Percentiles rank a stretch among this genome's conserved stretches.
Evolutionary conservation across 2,113 vertebrate species (phyloP).

Genomic region (Peromyscus leucopus): DNA sequence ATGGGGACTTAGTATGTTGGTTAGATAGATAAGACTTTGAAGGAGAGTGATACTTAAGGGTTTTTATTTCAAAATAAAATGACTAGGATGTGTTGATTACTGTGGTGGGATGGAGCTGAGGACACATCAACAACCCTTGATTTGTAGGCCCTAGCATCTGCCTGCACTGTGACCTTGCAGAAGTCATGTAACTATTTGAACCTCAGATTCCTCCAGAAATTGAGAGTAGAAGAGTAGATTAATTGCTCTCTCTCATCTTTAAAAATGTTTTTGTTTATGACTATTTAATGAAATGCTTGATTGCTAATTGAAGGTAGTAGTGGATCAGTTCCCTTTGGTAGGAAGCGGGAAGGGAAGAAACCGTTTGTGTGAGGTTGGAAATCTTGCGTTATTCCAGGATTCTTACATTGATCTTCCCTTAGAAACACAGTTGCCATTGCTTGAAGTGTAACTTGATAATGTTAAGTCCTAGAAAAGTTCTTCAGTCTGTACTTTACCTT

Average conservation of each 20-base stretch:
- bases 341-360: slow-evolving; percentile 32
- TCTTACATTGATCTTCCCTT: slow-evolving; percentile 69
- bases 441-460: slow-evolving; percentile 63
- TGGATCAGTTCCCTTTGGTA: slow-evolving; percentile 55
- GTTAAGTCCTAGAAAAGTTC: slow-evolving; percentile 44
- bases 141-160: background rate
- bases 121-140: background rate
- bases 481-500: slow-evolving; percentile 30
- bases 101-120: background rate
- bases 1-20: background rate
- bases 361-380: slow-evolving; percentile 62
- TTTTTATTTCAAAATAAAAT: slow-evolving; percentile 38
- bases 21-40: background rate
- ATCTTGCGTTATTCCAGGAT: slow-evolving; percentile 72
- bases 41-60: slow-evolving; percentile 12
- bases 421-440: slow-evolving; percentile 43
- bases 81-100: background rate
- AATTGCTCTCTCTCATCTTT: slow-evolving; percentile 16
- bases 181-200: slow-evolving; percentile 22
- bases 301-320: slow-evolving; percentile 30
- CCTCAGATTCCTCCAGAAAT: slow-evolving; percentile 41
- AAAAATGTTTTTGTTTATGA: slow-evolving; percentile 68
- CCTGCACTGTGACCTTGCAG: slow-evolving; percentile 47
- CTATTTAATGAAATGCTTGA: slow-evolving; percentile 55
- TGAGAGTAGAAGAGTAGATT: slow-evolving; percentile 47